Percentiles rank a stretch among this genome's conserved stretches.
Conservation (phyloP, 2,797 vertebrate species). For the Eidolon dupreanum region DNA sequence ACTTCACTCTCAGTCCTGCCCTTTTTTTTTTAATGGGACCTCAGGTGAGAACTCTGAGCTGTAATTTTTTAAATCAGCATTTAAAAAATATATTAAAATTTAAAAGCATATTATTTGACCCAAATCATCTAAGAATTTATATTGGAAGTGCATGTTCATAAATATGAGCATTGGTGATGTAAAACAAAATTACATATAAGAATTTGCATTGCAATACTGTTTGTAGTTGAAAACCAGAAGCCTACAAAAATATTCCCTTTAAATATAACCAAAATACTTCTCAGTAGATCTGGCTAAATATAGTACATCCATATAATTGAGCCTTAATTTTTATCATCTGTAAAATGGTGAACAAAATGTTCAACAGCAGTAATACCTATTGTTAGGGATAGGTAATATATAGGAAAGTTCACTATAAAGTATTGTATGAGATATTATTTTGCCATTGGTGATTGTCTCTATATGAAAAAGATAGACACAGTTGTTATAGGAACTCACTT, state of each 20-base stretch:
- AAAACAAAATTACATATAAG: background rate
- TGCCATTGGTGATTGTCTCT: background rate
- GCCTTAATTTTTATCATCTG: slow-evolving; percentile 7
- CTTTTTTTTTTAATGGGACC: background rate
- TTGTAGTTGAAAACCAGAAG: background rate
- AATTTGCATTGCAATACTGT: background rate
- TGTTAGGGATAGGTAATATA: background rate
- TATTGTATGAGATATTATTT: background rate
- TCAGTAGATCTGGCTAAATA: background rate
- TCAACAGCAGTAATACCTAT: background rate
- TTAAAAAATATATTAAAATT: background rate
- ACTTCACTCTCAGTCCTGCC: background rate
- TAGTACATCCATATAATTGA: background rate
- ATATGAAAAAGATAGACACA: background rate
- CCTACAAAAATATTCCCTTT: background rate
- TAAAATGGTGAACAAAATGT: slow-evolving; percentile 26
- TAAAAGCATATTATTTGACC: background rate
- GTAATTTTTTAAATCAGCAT: background rate
- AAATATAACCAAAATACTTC: background rate
- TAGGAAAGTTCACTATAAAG: slow-evolving; percentile 6
- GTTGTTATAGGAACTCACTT: background rate
- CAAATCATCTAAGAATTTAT: background rate
- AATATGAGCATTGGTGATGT: background rate
- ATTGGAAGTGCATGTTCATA: background rate
- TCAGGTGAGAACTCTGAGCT: background rate